Conservation (phyloP, 2,113 vertebrate genomes). For the Leiothrix lutea region DNA sequence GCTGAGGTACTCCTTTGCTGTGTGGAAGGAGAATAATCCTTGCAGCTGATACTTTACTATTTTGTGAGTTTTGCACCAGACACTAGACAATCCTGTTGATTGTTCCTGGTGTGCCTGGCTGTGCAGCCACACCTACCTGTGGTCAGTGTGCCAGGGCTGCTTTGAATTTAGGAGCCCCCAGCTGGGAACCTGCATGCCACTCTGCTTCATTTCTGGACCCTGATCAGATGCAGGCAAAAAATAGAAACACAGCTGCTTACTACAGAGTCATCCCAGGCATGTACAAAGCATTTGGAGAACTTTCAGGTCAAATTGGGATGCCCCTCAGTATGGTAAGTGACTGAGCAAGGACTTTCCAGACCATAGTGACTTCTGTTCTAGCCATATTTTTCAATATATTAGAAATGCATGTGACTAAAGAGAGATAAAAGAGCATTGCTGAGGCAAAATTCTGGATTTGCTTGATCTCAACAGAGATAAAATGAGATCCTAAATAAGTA, state of each 20-base stretch:
- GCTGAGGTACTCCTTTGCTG: neutral
- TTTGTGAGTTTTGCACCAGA: neutral
- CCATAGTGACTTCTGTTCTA: neutral
- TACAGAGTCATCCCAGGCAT: neutral
- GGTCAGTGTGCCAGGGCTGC: neutral
- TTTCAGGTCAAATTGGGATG: neutral
- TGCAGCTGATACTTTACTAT: neutral
- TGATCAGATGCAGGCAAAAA: neutral
- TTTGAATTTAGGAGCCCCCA: neutral
- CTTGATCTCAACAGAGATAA: neutral
- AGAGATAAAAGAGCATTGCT: neutral
- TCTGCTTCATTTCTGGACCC: neutral
- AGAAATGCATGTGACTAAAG: neutral
- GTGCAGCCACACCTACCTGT: neutral
- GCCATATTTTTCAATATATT: neutral
- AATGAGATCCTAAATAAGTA: neutral
- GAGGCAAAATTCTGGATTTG: neutral
- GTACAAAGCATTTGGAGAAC: neutral
- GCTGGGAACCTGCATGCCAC: neutral
- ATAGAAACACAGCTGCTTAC: slow-evolving; percentile 13
- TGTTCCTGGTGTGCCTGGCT: accelerated
- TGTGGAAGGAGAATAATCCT: neutral
- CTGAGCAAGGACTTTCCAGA: neutral
- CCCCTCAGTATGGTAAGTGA: neutral
- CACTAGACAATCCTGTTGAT: neutral